A percentile compares a stretch with the other conserved stretches of the same genome.
phyloP scores from a whole-genome alignment of 2,797 vertebrate species.

The Pangasius krempfi region DNA sequence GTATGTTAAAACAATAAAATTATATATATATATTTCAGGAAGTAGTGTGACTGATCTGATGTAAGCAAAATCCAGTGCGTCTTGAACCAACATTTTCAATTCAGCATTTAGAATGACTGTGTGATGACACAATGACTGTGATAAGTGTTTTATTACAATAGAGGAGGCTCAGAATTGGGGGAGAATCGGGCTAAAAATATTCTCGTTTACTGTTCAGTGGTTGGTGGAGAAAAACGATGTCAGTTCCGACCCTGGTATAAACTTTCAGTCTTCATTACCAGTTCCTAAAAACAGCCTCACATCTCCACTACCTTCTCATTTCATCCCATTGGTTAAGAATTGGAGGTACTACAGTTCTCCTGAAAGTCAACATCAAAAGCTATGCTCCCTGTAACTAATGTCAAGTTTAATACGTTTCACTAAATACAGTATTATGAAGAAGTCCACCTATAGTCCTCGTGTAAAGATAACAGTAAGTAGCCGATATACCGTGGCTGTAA shows the following conservation, averaged over 20 bases:
- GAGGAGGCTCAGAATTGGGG: background rate
- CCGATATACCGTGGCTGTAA: constrained; percentile 9
- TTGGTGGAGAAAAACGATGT: background rate
- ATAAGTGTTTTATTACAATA: background rate
- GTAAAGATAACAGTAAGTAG: constrained; percentile 34
- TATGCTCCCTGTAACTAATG: constrained; percentile 35
- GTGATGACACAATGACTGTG: background rate
- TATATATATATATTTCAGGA: background rate
- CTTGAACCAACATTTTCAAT: background rate
- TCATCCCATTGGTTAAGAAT: background rate
- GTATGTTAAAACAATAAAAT: background rate
- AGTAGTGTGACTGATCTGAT: background rate
- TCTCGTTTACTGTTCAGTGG: background rate
- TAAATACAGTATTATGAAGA: constrained; percentile 49
- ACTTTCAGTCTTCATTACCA: background rate
- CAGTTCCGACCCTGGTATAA: background rate
- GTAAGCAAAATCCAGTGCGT: background rate
- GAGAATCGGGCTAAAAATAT: background rate
- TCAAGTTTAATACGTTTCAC: constrained; percentile 48
- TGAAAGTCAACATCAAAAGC: constrained; percentile 30
- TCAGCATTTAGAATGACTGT: background rate
- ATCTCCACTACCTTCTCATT: background rate
- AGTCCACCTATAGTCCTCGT: constrained; percentile 28
- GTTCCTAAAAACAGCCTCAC: background rate
- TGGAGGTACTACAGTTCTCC: constrained; percentile 38